Base-by-base conservation (phyloP, 2,888 invertebrate species). In the Macrostomum cliftonense region DNA sequence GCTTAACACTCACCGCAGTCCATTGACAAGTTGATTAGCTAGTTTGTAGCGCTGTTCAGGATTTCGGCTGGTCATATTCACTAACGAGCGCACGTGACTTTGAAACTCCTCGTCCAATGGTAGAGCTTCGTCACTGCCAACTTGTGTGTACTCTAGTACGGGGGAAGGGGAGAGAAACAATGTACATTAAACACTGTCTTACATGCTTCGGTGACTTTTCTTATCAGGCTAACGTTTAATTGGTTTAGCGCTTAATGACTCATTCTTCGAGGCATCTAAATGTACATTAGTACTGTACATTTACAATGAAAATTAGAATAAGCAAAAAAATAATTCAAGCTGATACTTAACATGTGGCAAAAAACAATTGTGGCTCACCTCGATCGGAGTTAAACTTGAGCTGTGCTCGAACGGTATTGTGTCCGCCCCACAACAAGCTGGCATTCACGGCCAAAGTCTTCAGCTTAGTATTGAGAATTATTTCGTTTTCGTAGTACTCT, bases 401-500 rank as follows among this genome's bases (percentile, higher is more conserved):
- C 50, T 70, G 69, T 1, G 66, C 64, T 1, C 54, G 44, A 1
- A 70, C 65, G 4, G 65, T 65, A 55, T 70, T 70, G 54, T 63
- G 63, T 2, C 70, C 70, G 19, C 65, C 63, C 54, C 67, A 70
- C 19, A 67, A 60, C 7, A 63, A 54, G 12, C 64, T 60, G 48
- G 62, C 59, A 51, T 63, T 67, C 40, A 58, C 63, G 13, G 65
- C 63, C 55, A 67, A 69, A 9, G 61, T 61, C 36, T 60, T 51
- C 50, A 70, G 63, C 50, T 61, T 61, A 11, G 59, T 57, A 51
- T 70, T 70, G 43, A 69, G 59, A 45, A 63, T 63, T 16, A 67
- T 58, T 49, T 70, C 70, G 19, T 61, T 59, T 1, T 60, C 52
- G 51, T 67, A 68, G 51, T 67, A 69, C 14, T 57, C 50, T 37